Percentiles rank a stretch among this genome's conserved stretches.
Conservation (phyloP, 2,113 vertebrate genomes). For the Scolopax mira region DNA sequence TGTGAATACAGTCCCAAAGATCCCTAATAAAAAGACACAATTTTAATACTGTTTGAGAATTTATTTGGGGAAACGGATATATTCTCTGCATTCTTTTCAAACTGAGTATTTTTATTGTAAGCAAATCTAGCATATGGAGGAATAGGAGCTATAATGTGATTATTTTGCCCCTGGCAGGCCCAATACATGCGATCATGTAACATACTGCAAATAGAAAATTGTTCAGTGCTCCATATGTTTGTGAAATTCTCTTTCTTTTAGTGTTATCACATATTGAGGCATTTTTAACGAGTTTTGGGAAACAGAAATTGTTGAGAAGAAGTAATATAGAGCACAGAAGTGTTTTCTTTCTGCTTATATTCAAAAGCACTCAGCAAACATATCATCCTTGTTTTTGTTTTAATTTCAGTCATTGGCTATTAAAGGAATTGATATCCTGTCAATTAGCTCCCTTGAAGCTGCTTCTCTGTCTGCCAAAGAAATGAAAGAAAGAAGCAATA, state of each 20-base stretch:
- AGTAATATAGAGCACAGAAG: background rate
- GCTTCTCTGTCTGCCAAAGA: constrained; percentile 75
- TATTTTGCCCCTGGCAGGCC: background rate
- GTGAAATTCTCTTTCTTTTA: background rate
- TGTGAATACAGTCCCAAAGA: background rate
- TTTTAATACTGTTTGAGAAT: background rate
- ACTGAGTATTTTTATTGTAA: background rate
- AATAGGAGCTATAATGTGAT: background rate
- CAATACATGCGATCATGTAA: background rate
- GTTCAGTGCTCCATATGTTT: background rate
- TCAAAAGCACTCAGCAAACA: background rate
- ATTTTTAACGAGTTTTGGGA: background rate
- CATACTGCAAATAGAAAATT: background rate
- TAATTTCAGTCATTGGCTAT: constrained; percentile 70
- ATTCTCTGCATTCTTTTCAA: background rate
- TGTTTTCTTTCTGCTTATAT: background rate
- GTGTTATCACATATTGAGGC: background rate
- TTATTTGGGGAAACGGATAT: background rate
- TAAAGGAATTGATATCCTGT: constrained; percentile 79
- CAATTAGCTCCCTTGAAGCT: constrained; percentile 69
- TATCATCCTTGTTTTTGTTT: background rate
- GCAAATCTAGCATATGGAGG: background rate
- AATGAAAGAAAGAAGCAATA: constrained; percentile 74
- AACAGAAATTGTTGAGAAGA: background rate
- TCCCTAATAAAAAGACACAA: background rate